phyloP scores from a whole-genome alignment of 2,888 invertebrate genomes.

The Acleris holmiana region DNA sequence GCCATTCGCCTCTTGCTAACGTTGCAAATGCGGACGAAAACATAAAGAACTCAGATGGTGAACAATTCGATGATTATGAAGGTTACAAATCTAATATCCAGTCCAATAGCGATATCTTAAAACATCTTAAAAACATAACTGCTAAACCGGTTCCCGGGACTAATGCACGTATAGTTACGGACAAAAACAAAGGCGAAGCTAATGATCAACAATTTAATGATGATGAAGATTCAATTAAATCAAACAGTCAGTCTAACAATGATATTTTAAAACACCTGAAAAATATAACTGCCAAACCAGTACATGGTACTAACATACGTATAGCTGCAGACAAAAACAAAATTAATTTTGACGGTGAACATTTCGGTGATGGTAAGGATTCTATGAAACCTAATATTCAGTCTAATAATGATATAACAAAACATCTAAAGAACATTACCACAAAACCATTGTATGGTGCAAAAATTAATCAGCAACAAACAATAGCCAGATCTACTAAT shows the following conservation, averaged over 20 bases:
- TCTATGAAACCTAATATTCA: constrained; percentile 44
- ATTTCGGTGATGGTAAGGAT: constrained; percentile 31
- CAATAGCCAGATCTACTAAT: constrained; percentile 39
- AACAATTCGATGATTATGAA: neutral
- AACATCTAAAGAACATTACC: constrained; percentile 62
- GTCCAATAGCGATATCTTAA: constrained; percentile 56
- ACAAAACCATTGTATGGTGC: constrained; percentile 54
- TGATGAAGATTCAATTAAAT: neutral
- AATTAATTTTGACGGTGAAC: constrained; percentile 38
- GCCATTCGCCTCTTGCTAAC: neutral
- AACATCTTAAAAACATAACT: constrained; percentile 62
- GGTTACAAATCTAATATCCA: constrained; percentile 39
- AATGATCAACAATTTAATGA: neutral
- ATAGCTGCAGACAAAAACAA: neutral
- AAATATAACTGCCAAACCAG: constrained; percentile 64
- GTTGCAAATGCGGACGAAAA: neutral
- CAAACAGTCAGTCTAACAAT: constrained; percentile 47
- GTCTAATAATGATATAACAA: constrained; percentile 56
- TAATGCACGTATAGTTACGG: constrained; percentile 9
- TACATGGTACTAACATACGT: constrained; percentile 35
- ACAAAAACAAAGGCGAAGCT: neutral
- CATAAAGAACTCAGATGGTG: constrained; percentile 14
- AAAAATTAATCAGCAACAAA: constrained; percentile 42
- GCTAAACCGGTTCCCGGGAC: constrained; percentile 53
- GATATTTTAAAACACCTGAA: constrained; percentile 61